phyloP scores from a whole-genome alignment of 2,888 invertebrate genomes.

The Maniola hyperantus region DNA sequence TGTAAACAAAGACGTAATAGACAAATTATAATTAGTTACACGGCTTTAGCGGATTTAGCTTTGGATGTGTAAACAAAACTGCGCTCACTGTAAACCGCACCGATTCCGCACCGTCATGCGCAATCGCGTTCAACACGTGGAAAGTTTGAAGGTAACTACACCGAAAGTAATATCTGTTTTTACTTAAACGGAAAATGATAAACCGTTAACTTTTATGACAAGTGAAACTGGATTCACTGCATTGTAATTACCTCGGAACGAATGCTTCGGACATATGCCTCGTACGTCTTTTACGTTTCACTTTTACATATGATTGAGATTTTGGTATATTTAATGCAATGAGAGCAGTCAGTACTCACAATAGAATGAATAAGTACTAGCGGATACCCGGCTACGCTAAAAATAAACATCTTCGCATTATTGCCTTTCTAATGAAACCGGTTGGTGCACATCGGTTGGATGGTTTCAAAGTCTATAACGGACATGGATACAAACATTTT shows the following conservation, averaged over 20 bases:
- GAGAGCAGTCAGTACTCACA: too few species aligned
- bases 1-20: too few species aligned
- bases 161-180: conserved; percentile 33
- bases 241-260: conserved; percentile 38
- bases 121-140: conserved; percentile 60
- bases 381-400: too few species aligned
- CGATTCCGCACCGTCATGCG: conserved; percentile 58
- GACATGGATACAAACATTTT: too few species aligned
- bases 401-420: too few species aligned
- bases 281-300: conserved; percentile 35
- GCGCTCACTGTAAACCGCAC: conserved; percentile 38
- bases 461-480: too few species aligned
- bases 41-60: background rate
- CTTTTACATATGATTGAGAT: conserved; percentile 31
- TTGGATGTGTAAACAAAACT: background rate
- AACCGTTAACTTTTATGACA: conserved; percentile 34
- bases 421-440: too few species aligned
- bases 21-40: too few species aligned
- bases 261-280: conserved; percentile 34
- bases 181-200: conserved; percentile 36
- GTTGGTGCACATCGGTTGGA: too few species aligned
- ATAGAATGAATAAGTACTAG: too few species aligned
- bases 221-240: conserved; percentile 37
- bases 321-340: conserved; percentile 21
- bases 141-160: conserved; percentile 53